Percentiles rank a stretch among this genome's conserved stretches.
These are phyloP conservation scores for Myopa tessellatipennis DNA, from an alignment of 2,888 invertebrate genomes.

Conservation along the genomic window DNA sequence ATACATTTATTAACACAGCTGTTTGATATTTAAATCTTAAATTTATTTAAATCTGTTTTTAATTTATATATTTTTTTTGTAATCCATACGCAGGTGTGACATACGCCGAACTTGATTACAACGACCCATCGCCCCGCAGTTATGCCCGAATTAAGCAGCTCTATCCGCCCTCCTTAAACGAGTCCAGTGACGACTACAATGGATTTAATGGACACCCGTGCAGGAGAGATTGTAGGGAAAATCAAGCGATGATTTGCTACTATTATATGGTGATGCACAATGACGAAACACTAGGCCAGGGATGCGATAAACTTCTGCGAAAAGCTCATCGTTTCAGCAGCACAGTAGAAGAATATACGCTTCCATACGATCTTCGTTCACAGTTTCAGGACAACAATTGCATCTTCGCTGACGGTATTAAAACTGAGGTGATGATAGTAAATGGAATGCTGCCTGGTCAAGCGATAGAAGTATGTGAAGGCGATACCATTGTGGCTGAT, in stretches of 20 bases:
- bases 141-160: slow-evolving; percentile 56
- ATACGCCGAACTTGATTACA: neutral
- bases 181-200: slow-evolving; percentile 52
- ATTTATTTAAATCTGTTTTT: no score
- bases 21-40: no score
- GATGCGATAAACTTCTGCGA: slow-evolving; percentile 17
- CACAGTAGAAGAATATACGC: slow-evolving; percentile 35
- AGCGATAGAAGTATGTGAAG: slow-evolving; percentile 59
- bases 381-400: slow-evolving; percentile 53
- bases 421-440: slow-evolving; percentile 57
- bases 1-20: no score
- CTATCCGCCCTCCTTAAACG: slow-evolving; percentile 52
- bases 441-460: slow-evolving; percentile 60
- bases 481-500: slow-evolving; percentile 63
- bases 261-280: slow-evolving; percentile 62
- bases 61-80: no score
- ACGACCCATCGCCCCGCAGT: slow-evolving; percentile 6
- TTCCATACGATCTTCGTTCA: slow-evolving; percentile 40
- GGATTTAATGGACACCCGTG: slow-evolving; percentile 58
- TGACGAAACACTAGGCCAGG: slow-evolving; percentile 61
- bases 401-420: slow-evolving; percentile 60
- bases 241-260: slow-evolving; percentile 61
- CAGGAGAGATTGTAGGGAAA: slow-evolving; percentile 55
- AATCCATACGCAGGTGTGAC: neutral
- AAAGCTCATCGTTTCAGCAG: slow-evolving; percentile 6